Evolutionary conservation across 2,113 vertebrate species (phyloP), one percentile per base, ranked within the genome.

Genomic region (Reinhardtius hippoglossoides): DNA sequence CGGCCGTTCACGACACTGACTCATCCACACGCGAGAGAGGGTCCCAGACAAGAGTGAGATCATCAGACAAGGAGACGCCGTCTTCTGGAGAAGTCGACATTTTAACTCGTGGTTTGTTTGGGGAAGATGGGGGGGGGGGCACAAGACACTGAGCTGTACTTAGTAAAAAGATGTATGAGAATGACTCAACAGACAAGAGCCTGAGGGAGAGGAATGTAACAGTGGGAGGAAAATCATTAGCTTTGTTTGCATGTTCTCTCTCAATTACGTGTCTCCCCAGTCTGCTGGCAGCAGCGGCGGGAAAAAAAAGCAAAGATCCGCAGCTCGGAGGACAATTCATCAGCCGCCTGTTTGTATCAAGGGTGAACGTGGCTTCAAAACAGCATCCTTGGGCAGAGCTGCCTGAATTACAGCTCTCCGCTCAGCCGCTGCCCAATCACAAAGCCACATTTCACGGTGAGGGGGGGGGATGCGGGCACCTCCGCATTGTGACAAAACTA

Each of bases 201-300:
- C 79, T 59, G 61, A 10, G 83, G 88, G 83, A 67, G 18, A 67
- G 61, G 62, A 81, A 69, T 85, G 73, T 83, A 8, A 89, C 85
- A 92, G 83, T 77, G 75, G 76, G 83, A 76, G 86, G 74, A 79
- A 84, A 91, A 89, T 88, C 87, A 89, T 91, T 88, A 91, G 86
- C 88, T 91, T 85, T 90, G 88, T 93, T 91, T 90, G 89, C 89
- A 86, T 89, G 81, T 80, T 92, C 78, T 56, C 82, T 89, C 84
- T 91, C 85, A 90, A 87, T 91, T 88, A 92, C 64, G 13, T 35
- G 81, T 88, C 84, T 76, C 52, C 81, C 64, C 84, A 83, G 84
- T 87, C 78, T 85, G 74, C 78, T 85, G 74, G 67, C 59, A 48
- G 69, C n/a, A 71, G 56, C 18, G 0, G 57, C 14, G 71, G n/a